Base-by-base conservation (phyloP, 2,113 vertebrate genomes). In the Hippocampus zosterae region DNA sequence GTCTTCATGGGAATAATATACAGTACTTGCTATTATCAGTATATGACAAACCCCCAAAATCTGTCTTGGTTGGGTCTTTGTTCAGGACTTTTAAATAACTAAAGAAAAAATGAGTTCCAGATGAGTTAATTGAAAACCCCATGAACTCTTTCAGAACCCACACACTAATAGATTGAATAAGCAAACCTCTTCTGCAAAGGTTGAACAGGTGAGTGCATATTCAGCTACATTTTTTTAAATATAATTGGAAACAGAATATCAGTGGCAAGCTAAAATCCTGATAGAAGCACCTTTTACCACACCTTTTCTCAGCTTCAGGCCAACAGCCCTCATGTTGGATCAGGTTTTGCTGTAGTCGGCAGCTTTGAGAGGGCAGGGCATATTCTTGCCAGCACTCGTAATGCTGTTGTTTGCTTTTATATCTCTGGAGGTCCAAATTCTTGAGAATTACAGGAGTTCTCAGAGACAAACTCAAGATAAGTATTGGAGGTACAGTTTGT, bases 341-440 rank as follows among this genome's bases (percentile, higher is more conserved):
- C 78, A 81, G 19, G 72, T 76, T 83, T 57, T 80, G 77, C 74
- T 76, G 74, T 77, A 66, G 50, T 73, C 67, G 75, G 83, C 72
- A 72, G 33, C 15, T 70, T 19, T 11, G 23, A 70, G 71, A 66
- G 37, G 18, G 16, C 15, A 29, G 48, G 44, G 71, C 63, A 59
- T 44, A 62, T 62, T 57, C 68, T 23, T 72, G 27, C 69, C 57
- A 75, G 65, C 13, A 27, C 13, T 44, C 62, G 33, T 68, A 68
- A 68, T 71, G 41, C 27, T 63, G 68, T 67, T 23, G 42, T 72
- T 78, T 1, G 15, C 56, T 65, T 77, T 68, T 63, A 50, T 73
- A 56, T 69, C 15, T 70, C 56, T 55, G 63, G 56, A 68, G 67
- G 37, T 65, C 63, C 69, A 55, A n/a, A 77, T 83, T 76, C 57